A percentile compares a stretch with the other conserved stretches of the same genome.
Evolutionary conservation across 2,797 vertebrate species (phyloP).

Genomic region (Xenopus petersii): DNA sequence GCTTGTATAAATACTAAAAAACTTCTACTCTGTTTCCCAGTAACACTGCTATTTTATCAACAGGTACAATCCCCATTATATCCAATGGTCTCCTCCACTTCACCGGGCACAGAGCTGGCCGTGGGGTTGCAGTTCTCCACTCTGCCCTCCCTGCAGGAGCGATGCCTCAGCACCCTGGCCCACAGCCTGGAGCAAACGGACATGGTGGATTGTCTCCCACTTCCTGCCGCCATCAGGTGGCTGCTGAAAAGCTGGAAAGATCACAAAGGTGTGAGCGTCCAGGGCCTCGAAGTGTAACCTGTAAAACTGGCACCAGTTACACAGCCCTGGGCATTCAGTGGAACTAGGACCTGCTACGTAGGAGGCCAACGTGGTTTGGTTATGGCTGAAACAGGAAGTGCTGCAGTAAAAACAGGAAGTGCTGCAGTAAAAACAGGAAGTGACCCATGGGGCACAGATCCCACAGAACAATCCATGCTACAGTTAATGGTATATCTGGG

Average conservation of each 20-base stretch:
- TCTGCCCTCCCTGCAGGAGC: slow-evolving; percentile 50
- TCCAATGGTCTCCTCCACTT: slow-evolving; percentile 54
- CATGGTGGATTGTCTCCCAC: slow-evolving; percentile 44
- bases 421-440: too few species aligned
- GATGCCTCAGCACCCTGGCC: slow-evolving; percentile 52
- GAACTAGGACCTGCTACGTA: too few species aligned
- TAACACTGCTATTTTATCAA: not conserved
- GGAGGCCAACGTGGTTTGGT: too few species aligned
- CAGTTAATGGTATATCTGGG: too few species aligned
- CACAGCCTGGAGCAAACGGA: slow-evolving; percentile 32
- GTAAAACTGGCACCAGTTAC: not conserved
- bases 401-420: too few species aligned
- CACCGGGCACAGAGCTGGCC: slow-evolving; percentile 53
- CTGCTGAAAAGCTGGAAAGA: slow-evolving; percentile 42
- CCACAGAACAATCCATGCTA: too few species aligned
- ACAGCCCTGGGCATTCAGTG: too few species aligned
- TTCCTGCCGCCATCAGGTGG: slow-evolving; percentile 45
- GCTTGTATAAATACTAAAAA: too few species aligned
- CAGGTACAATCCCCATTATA: slow-evolving; percentile 50
- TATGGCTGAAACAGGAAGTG: too few species aligned
- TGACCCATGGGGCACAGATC: too few species aligned
- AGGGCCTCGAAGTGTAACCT: not conserved
- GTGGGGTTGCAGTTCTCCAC: slow-evolving; percentile 49
- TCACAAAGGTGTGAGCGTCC: not conserved
- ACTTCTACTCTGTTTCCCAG: not conserved